Base-by-base conservation (phyloP, 1,140 invertebrate genomes). In the Thalassaphorura encarpata region DNA sequence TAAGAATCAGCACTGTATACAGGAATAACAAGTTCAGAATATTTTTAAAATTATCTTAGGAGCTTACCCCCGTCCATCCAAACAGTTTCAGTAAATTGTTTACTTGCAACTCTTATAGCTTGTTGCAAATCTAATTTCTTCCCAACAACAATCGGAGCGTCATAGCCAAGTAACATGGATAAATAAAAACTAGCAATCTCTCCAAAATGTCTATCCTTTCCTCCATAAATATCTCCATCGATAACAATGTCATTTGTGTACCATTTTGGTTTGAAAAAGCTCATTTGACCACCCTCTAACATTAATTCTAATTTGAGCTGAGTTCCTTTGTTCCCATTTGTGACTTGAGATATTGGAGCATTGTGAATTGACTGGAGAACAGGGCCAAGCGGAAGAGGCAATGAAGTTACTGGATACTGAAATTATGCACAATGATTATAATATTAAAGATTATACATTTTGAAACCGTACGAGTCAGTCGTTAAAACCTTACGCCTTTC, bases 141-240 rank as follows among this genome's bases (percentile, higher is more conserved):
- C 43, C 87, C 86, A 26, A 83, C 81, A 28, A 82, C 81, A 40
- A 93, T 75, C 1, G 90, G 87, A 27, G 83, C 83, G 73, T 84
- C 79, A 50, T 91, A 76, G 51, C 83, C 82, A 18, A 96, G 70
- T 21, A 93, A 71, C 50, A 83, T 80, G 45, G 83, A 84, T 56
- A 95, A 74, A 73, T 93, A 89, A 73, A 94, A 95, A n/a, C 85
- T 85, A 64, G 87, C 83, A n/a, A 95, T 83, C 78, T 97, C 92
- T n/a, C 87, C 89, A 72, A 87, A 87, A 68, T 94, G 89, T 13
- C 91, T 75, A 71, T 97, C 92, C 70, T 85, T 87, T 18, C 92
- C 92, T 43, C 80, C 79, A 75, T 92, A 93, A 11, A 91, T 85
- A 33, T 78, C 75, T 2, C 90, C 60, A 36, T 80, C 75, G 45